phyloP scores from a whole-genome alignment of 2,888 invertebrate species.

The Nipponacmea schrenckii region DNA sequence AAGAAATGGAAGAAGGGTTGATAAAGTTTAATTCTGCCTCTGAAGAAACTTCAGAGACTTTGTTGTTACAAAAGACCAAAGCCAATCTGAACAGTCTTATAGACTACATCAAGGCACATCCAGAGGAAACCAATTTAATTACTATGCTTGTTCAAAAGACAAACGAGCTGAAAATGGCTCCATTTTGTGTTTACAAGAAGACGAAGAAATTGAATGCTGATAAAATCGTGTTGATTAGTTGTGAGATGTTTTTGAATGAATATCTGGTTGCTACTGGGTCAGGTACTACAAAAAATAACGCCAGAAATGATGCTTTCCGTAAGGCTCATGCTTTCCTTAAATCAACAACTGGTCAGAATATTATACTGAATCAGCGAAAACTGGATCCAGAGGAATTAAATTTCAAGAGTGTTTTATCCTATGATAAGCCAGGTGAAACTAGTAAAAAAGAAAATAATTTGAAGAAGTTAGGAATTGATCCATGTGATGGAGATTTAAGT shows the following conservation, averaged over 20 bases:
- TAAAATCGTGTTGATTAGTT: not conserved
- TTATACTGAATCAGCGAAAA: not conserved
- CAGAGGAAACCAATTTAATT: not conserved
- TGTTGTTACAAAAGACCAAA: not conserved
- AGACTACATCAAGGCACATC: not conserved
- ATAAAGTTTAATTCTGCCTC: not conserved
- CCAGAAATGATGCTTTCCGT: not conserved
- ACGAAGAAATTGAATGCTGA: not conserved
- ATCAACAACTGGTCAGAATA: not conserved
- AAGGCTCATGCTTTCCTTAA: not conserved
- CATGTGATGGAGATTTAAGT: not conserved
- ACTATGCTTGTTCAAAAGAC: not conserved
- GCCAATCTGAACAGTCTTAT: not conserved
- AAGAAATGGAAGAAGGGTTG: slow-evolving; percentile 1
- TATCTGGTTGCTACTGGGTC: not conserved
- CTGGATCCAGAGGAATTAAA: not conserved
- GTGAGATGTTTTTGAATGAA: not conserved
- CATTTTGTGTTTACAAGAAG: not conserved
- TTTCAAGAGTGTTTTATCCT: not conserved
- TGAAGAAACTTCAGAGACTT: not conserved
- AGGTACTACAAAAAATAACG: not conserved
- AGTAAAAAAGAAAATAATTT: not conserved
- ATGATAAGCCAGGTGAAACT: not conserved
- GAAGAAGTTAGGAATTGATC: not conserved
- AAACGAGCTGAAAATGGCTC: not conserved